A percentile compares a stretch with the other conserved stretches of the same genome.
phyloP scores from a whole-genome alignment of 2,888 invertebrate species.

The Loripinus fragilis region DNA sequence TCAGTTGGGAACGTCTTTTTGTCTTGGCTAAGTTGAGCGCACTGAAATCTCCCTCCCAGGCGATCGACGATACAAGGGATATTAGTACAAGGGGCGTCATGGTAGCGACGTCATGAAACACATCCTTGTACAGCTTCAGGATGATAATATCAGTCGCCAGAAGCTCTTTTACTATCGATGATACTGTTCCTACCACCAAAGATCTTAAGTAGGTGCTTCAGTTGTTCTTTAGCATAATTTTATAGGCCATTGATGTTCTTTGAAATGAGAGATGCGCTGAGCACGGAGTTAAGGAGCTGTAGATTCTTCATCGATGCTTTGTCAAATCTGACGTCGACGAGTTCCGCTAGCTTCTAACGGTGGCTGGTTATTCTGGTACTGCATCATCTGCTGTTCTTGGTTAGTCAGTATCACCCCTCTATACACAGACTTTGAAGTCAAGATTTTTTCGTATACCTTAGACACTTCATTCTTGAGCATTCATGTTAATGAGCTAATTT shows the following conservation, averaged over 20 bases:
- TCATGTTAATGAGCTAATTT: background rate
- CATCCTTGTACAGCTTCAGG: background rate
- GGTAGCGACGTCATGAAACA: background rate
- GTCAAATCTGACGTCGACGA: constrained; percentile 9
- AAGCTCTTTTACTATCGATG: background rate
- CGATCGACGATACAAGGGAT: constrained; percentile 8
- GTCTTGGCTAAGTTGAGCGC: constrained; percentile 18
- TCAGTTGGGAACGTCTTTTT: background rate
- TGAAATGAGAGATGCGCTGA: constrained; percentile 10
- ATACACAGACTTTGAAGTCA: background rate
- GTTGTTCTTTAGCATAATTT: background rate
- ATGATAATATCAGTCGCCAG: background rate
- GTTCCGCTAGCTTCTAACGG: constrained; percentile 3
- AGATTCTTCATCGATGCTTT: constrained; percentile 8
- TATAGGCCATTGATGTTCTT: background rate
- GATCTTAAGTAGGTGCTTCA: background rate
- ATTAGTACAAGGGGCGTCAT: constrained; percentile 11
- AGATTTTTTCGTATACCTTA: constrained; percentile 1
- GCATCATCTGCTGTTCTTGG: constrained; percentile 12
- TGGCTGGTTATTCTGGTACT: constrained; percentile 23
- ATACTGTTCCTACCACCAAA: constrained; percentile 6
- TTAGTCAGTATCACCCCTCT: background rate
- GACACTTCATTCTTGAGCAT: constrained; percentile 7
- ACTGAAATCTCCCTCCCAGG: constrained; percentile 19
- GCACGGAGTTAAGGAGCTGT: background rate